A percentile compares a stretch with the other conserved stretches of the same genome.
Conservation (phyloP, 2,888 invertebrate genomes). For the Miltochrista miniata region DNA sequence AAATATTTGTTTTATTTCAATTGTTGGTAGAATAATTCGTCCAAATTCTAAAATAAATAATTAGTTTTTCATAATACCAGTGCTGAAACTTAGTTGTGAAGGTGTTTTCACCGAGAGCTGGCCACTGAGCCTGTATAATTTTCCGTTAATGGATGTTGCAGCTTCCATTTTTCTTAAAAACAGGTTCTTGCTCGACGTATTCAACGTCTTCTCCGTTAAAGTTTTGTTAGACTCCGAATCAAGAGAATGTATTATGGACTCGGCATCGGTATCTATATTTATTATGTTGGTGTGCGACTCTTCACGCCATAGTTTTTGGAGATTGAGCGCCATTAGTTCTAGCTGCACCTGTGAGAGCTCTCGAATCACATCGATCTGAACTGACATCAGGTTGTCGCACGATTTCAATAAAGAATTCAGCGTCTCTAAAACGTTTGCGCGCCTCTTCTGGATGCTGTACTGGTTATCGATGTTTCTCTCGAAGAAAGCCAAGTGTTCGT, state of each 20-base stretch:
- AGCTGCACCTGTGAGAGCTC: constrained; percentile 85
- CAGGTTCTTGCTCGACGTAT: constrained; percentile 64
- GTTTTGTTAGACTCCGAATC: constrained; percentile 71
- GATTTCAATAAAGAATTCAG: constrained; percentile 80
- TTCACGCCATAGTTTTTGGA: constrained; percentile 81
- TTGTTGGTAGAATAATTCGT: neutral
- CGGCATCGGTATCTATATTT: constrained; percentile 63
- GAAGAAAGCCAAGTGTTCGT: constrained; percentile 87
- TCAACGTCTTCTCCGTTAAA: constrained; percentile 66
- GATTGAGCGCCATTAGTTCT: constrained; percentile 85
- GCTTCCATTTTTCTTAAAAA: constrained; percentile 77
- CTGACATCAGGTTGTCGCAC: constrained; percentile 77
- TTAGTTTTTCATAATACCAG: constrained; percentile 39
- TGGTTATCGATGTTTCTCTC: constrained; percentile 86
- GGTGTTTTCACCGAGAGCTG: constrained; percentile 59
- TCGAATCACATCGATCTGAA: constrained; percentile 80
- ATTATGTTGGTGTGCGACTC: constrained; percentile 73
- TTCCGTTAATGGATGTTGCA: constrained; percentile 68
- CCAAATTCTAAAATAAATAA: neutral
- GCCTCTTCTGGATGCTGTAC: constrained; percentile 83
- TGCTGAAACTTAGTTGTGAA: constrained; percentile 60
- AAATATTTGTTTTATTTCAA: no score
- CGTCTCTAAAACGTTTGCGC: constrained; percentile 84
- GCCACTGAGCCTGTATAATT: constrained; percentile 65
- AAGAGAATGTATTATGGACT: constrained; percentile 70